Evolutionary conservation across 1,140 invertebrate species (phyloP).

Genomic region (Drosophila melanogaster): DNA sequence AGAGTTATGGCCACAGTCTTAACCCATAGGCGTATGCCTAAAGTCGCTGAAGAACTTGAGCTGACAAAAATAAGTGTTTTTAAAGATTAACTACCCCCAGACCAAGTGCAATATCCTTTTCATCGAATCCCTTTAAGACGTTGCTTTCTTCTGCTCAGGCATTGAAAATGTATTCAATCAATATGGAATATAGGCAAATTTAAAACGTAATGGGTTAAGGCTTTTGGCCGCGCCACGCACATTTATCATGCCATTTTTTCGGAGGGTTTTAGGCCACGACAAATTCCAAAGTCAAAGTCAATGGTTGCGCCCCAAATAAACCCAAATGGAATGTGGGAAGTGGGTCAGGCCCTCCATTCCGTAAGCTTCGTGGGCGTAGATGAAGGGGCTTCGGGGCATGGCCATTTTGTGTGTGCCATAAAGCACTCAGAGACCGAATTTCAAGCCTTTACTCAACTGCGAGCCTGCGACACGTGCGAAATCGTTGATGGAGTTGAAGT

Average conservation of each 20-base stretch:
- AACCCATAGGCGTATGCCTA: slow-evolving; percentile 6
- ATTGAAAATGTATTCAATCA: slow-evolving; percentile 33
- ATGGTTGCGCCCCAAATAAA: slow-evolving; percentile 33
- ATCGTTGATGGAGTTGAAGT: slow-evolving; percentile 57
- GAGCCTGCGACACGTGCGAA: slow-evolving; percentile 49
- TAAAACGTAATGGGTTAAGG: slow-evolving; percentile 34
- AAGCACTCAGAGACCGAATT: slow-evolving; percentile 30
- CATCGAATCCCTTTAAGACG: neutral
- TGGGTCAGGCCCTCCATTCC: neutral
- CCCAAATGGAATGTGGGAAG: slow-evolving; percentile 30
- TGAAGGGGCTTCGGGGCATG: slow-evolving; percentile 2
- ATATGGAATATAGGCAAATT: slow-evolving; percentile 27
- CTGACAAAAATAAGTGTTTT: neutral
- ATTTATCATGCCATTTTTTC: slow-evolving; percentile 58
- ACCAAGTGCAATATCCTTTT: no score
- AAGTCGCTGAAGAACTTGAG: neutral
- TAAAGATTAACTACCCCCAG: neutral
- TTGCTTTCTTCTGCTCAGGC: neutral
- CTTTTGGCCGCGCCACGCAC: slow-evolving; percentile 43
- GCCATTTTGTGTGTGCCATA: slow-evolving; percentile 42
- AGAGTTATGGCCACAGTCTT: slow-evolving; percentile 17
- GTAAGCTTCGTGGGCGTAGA: neutral
- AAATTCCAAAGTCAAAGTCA: slow-evolving; percentile 69
- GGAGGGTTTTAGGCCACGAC: slow-evolving; percentile 20
- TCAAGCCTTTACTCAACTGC: slow-evolving; percentile 17